Percentiles rank a stretch among this genome's conserved stretches.
Conservation (phyloP, 1,140 invertebrate species). For the Drosophila novamexicana region DNA sequence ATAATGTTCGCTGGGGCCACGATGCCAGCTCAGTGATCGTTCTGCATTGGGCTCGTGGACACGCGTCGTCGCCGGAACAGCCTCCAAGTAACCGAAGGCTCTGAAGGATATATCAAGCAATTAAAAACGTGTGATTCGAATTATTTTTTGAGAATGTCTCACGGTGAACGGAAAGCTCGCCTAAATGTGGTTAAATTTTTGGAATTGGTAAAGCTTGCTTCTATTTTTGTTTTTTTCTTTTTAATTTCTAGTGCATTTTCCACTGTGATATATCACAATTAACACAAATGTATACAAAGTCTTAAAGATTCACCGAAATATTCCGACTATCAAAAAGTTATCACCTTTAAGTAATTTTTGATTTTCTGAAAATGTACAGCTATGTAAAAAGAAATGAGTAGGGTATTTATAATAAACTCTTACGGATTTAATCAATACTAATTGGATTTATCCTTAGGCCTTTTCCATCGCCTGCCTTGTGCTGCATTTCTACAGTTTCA, state of each 20-base stretch:
- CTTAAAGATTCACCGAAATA: no score
- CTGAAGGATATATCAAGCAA: slow-evolving; percentile 21
- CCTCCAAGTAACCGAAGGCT: slow-evolving; percentile 11
- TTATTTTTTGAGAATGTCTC: slow-evolving; percentile 66
- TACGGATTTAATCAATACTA: no score
- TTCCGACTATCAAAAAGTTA: no score
- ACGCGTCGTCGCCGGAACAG: slow-evolving; percentile 31
- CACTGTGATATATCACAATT: no score
- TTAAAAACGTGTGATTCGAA: no score
- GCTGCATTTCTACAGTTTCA: slow-evolving; percentile 81
- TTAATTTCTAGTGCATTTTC: neutral
- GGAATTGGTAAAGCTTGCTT: slow-evolving; percentile 72
- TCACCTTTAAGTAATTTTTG: no score
- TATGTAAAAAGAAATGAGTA: no score
- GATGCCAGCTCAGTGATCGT: slow-evolving; percentile 57
- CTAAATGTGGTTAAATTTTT: slow-evolving; percentile 81
- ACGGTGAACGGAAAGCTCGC: slow-evolving; percentile 75
- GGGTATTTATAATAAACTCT: no score
- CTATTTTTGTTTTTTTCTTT: neutral
- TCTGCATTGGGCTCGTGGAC: slow-evolving; percentile 52
- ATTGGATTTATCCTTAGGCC: slow-evolving; percentile 41
- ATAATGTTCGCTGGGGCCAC: slow-evolving; percentile 32
- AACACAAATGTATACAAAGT: no score
- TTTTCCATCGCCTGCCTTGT: slow-evolving; percentile 78
- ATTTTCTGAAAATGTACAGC: no score